Evolutionary conservation across 2,113 vertebrate genomes (phyloP).

Genomic region (zebrafish (Danio rerio)): DNA sequence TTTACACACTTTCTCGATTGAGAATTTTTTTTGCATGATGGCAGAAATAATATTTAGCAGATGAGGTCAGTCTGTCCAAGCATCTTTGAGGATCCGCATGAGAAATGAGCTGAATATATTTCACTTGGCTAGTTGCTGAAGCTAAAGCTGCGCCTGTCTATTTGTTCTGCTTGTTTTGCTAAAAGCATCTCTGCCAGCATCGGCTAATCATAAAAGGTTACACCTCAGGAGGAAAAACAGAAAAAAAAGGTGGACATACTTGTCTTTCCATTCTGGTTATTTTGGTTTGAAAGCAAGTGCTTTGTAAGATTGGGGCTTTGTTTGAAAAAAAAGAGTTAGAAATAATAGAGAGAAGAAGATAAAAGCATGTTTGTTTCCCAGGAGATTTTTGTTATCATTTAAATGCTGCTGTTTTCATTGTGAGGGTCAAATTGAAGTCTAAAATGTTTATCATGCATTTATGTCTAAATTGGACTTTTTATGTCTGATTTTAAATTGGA

Average conservation of each 20-base stretch:
- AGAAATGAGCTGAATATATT: conserved; percentile 70
- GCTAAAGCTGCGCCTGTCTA: conserved; percentile 12
- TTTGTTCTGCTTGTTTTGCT: conserved; percentile 68
- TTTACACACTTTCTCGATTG: conserved; percentile 53
- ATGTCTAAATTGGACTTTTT: no score
- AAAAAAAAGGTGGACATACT: conserved; percentile 35
- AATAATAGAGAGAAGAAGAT: background rate
- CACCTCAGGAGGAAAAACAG: conserved; percentile 38
- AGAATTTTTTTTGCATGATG: conserved; percentile 57
- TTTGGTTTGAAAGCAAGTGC: background rate
- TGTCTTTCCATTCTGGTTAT: background rate
- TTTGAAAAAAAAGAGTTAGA: background rate
- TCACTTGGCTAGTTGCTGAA: conserved; percentile 66
- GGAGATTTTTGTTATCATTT: no score
- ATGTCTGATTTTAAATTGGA: no score
- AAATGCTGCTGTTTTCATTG: background rate
- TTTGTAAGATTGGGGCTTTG: background rate
- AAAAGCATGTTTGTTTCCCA: no score
- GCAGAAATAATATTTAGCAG: conserved; percentile 77
- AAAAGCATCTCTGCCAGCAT: conserved; percentile 61
- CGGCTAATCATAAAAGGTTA: conserved; percentile 72
- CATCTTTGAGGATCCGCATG: conserved; percentile 65
- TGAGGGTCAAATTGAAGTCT: background rate
- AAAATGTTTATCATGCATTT: background rate
- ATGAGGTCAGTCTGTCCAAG: conserved; percentile 74